Evolutionary conservation across 2,113 vertebrate genomes (phyloP).

Genomic region (Lepus europaeus): DNA sequence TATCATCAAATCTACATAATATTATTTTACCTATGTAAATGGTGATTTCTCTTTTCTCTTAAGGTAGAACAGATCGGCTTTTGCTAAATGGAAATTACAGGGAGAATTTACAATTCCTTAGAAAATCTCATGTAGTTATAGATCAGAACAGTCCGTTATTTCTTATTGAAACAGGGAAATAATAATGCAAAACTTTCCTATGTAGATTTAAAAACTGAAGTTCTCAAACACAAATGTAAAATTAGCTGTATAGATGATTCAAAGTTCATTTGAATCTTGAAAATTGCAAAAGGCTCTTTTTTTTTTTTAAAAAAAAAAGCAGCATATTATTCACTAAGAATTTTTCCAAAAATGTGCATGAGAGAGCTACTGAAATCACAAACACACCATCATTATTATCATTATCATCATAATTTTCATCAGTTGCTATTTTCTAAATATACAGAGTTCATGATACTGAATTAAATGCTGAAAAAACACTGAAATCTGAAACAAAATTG

Average conservation of each 20-base stretch:
- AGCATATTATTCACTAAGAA: neutral
- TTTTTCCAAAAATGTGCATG: slow-evolving; percentile 46
- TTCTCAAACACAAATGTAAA: neutral
- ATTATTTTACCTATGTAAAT: neutral
- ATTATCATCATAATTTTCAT: slow-evolving; percentile 66
- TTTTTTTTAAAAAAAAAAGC: slow-evolving; percentile 58
- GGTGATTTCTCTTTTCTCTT: neutral
- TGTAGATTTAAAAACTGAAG: slow-evolving; percentile 41
- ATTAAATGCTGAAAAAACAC: slow-evolving; percentile 33
- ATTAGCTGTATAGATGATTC: neutral
- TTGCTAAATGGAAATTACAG: neutral
- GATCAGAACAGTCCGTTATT: neutral
- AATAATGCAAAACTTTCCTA: neutral
- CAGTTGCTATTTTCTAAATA: slow-evolving; percentile 63
- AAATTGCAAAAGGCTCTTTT: neutral
- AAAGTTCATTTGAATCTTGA: neutral
- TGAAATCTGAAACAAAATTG: slow-evolving; percentile 38
- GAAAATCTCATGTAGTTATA: slow-evolving; percentile 3
- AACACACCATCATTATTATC: slow-evolving; percentile 42
- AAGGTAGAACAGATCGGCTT: neutral
- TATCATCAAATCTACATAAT: neutral
- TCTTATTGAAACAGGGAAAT: neutral
- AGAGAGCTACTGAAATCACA: slow-evolving; percentile 33
- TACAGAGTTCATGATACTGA: slow-evolving; percentile 29
- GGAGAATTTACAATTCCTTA: neutral